Conservation (phyloP, 2,888 invertebrate genomes). For the Serrognathus titanus region DNA sequence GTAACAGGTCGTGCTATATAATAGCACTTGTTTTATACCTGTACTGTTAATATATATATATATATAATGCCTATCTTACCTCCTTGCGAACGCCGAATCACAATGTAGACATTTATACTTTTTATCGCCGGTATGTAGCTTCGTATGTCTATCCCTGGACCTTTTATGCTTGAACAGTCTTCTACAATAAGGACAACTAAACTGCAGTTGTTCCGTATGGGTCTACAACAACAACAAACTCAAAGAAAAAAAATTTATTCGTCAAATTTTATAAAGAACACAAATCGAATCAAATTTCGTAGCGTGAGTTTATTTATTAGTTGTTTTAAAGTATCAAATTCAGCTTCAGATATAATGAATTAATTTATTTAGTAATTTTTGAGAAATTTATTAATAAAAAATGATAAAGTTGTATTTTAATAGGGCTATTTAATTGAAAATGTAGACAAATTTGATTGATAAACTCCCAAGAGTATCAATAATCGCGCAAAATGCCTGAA, state of each 20-base stretch:
- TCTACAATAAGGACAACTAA: constrained; percentile 87
- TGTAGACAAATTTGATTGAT: too few relatives aligned
- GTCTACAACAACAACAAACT: constrained; percentile 58
- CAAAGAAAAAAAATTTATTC: not conserved
- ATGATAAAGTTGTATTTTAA: too few relatives aligned
- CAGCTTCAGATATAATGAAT: too few relatives aligned
- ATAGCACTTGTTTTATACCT: constrained; percentile 4
- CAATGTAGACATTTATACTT: constrained; percentile 89
- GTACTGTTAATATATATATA: not conserved
- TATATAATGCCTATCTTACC: constrained; percentile 55
- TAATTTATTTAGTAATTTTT: too few relatives aligned
- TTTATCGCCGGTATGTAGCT: constrained; percentile 87
- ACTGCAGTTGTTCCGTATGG: constrained; percentile 89
- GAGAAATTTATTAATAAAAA: too few relatives aligned
- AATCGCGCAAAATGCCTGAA: too few relatives aligned
- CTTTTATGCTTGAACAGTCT: constrained; percentile 93
- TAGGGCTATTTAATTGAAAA: too few relatives aligned
- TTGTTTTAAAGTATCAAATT: too few relatives aligned
- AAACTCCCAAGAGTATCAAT: too few relatives aligned
- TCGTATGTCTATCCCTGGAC: constrained; percentile 89
- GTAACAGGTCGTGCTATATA: not conserved
- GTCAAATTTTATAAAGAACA: not conserved
- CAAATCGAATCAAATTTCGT: too few relatives aligned
- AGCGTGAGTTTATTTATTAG: too few relatives aligned
- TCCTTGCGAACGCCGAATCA: constrained; percentile 88